Evolutionary conservation across 1,140 invertebrate species (phyloP).

Genomic region (Aphis craccivora): DNA sequence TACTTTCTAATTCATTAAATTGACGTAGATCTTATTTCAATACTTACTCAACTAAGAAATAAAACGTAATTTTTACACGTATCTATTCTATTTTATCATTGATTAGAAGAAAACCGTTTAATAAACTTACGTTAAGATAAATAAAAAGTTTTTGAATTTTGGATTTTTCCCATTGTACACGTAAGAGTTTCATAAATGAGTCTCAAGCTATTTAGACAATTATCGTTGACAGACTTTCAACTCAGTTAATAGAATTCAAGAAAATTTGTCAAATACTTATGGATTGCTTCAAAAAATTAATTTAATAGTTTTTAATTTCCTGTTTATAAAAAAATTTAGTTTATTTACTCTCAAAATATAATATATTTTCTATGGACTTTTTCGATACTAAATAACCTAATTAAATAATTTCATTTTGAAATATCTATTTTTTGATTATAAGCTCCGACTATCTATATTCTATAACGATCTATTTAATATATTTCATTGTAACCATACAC

Average conservation of each 20-base stretch:
- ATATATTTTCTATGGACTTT: neutral
- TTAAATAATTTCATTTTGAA: neutral
- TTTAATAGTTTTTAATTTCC: no score
- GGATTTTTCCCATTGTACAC: neutral
- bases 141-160: neutral
- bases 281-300: neutral
- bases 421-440: neutral
- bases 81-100: neutral
- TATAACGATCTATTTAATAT: neutral
- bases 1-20: neutral
- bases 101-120: neutral
- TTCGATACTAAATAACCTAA: neutral
- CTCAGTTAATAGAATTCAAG: neutral
- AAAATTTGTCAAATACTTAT: conserved; percentile 1
- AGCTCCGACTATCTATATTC: neutral
- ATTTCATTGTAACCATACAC: neutral
- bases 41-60: neutral
- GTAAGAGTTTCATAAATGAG: neutral
- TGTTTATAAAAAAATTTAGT: neutral
- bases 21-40: neutral
- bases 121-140: neutral
- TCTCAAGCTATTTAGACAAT: neutral
- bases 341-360: neutral
- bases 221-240: conserved; percentile 17
- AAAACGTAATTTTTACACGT: neutral